These are phyloP conservation scores for Andrena praecox DNA, from an alignment of 2,888 invertebrate genomes.

Conservation along the genomic window DNA sequence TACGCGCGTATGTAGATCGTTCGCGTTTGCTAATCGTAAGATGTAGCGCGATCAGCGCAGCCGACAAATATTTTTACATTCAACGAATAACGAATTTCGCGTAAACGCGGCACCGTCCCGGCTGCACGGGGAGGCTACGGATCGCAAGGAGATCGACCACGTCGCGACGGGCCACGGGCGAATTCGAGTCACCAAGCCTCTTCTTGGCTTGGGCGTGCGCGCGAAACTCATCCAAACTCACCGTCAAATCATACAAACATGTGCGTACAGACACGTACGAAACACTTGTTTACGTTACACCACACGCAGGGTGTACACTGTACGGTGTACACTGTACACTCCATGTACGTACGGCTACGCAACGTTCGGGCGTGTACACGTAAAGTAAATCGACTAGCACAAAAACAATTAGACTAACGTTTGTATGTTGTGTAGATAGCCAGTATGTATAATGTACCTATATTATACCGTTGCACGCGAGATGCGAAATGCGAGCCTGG, in stretches of 20 bases:
- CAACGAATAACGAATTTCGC: slow-evolving; percentile 6
- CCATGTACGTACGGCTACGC: slow-evolving; percentile 11
- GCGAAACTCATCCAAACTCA: not conserved
- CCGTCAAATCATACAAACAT: too few species aligned
- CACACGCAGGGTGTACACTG: not conserved
- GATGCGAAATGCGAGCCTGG: slow-evolving; percentile 21
- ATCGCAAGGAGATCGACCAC: too few species aligned
- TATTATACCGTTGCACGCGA: slow-evolving; percentile 62
- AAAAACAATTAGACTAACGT: slow-evolving; percentile 76
- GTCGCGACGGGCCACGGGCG: not conserved
- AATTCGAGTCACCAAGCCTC: not conserved
- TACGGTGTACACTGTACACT: too few species aligned
- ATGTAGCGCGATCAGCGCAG: not conserved
- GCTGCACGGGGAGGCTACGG: not conserved
- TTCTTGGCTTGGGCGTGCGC: not conserved
- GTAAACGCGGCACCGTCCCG: not conserved
- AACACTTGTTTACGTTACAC: not conserved
- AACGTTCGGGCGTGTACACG: slow-evolving; percentile 67
- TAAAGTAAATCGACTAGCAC: slow-evolving; percentile 71
- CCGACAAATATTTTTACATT: slow-evolving; percentile 41
- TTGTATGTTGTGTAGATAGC: slow-evolving; percentile 78
- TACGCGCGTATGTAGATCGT: slow-evolving; percentile 9
- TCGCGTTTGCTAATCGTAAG: slow-evolving; percentile 6
- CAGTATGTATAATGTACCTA: slow-evolving; percentile 64
- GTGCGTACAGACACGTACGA: not conserved